Conservation (phyloP, 2,797 vertebrate species). For the Lerista edwardsae region DNA sequence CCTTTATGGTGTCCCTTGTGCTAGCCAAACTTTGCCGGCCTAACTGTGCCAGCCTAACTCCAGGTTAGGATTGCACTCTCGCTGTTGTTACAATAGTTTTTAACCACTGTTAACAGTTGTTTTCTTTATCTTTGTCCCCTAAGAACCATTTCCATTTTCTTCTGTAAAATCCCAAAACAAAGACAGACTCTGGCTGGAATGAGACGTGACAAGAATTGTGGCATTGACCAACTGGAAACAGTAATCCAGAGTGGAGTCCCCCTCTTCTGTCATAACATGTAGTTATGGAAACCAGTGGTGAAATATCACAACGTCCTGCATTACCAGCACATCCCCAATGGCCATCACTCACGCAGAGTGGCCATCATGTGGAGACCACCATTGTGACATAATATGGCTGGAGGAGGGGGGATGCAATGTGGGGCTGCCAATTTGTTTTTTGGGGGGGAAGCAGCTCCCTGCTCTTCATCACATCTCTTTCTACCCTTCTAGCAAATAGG, state of each 20-base stretch:
- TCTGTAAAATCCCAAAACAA: not conserved
- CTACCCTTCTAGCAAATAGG: not conserved
- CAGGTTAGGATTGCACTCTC: too few species aligned
- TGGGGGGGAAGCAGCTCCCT: too few species aligned
- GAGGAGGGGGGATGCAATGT: too few species aligned
- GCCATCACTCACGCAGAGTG: not conserved
- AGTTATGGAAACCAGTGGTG: not conserved
- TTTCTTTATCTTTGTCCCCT: too few species aligned
- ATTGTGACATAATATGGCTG: too few species aligned
- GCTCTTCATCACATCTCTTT: not conserved
- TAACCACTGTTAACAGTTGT: too few species aligned
- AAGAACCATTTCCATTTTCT: too few species aligned
- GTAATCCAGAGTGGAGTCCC: not conserved
- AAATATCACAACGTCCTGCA: not conserved
- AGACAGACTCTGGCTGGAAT: not conserved
- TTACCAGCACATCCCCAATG: not conserved
- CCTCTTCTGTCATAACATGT: not conserved
- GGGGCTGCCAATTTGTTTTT: too few species aligned
- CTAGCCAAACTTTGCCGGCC: too few species aligned
- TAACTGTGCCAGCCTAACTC: too few species aligned
- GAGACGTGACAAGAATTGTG: not conserved
- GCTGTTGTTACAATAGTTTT: too few species aligned
- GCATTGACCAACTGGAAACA: not conserved
- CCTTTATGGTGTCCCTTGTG: too few species aligned
- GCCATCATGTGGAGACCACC: not conserved